Base-by-base conservation (phyloP, 1,140 invertebrate genomes). In the Eupristina koningsbergeri region DNA sequence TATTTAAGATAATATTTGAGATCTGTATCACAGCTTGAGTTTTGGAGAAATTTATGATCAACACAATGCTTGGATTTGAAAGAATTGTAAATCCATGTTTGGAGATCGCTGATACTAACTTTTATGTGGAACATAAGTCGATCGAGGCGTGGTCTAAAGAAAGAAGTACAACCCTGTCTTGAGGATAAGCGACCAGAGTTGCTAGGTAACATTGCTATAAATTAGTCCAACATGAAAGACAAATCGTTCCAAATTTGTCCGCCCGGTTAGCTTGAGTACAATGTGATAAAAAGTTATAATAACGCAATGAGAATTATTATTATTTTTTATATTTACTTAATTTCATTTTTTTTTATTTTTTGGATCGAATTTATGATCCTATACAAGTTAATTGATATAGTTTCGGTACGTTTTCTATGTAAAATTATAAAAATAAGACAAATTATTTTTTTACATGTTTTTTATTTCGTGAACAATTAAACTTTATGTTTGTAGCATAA, bases 71-170 rank as follows among this genome's bases (percentile, higher is more conserved):
- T 87, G 89, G 89, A 91, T 91, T 92, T 92, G 91, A 92, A 92
- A 91, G 91, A 91, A 92, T 92, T 92, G 92, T 92, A 92, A 92
- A 92, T 92, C 92, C 91, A 91, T 90, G 91, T 92, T 92, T 92
- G 92, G 92, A 91, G 91, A 92, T 92, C 90, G 91, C 92, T 92
- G 92, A 92, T 92, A 92, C 91, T 90, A 92, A 92, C 91, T 92
- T 92, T 92, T 92, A 92, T 92, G 92, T 92, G 89, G 91, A 91
- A 92, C 92, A 92, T 92, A 92, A 92, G 91, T 92, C 89, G 90
- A 91, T 89, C 89, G 90, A 90, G 92, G 92, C 92, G 92, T 92
- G 92, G 92, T 87, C 89, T 89, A 81, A 87, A 84, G 85, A 79
- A 80, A 79, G 80, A 84, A 76, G 67, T 36, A 80, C 74, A 81